Conservation (phyloP, 2,113 vertebrate species). For the Nestor notabilis region DNA sequence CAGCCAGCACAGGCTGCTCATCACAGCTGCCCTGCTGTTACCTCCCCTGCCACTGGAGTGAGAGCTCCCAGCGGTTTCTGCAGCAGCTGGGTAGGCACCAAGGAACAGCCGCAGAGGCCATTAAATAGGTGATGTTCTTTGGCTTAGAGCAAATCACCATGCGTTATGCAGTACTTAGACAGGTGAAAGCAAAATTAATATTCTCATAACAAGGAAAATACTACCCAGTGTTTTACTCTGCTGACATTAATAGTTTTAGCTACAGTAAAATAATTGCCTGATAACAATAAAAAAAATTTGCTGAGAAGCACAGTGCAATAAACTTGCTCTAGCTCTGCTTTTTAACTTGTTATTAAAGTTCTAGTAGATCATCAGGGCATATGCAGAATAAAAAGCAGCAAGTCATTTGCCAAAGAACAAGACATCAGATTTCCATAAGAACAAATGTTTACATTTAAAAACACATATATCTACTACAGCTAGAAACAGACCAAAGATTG, state of each 20-base stretch:
- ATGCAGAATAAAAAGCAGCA: neutral
- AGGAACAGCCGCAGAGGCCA: neutral
- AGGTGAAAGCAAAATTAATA: neutral
- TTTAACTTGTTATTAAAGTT: neutral
- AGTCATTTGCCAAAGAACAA: neutral
- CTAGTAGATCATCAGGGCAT: neutral
- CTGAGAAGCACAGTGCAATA: neutral
- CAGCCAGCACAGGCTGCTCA: neutral
- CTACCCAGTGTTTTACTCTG: neutral
- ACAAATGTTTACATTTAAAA: neutral
- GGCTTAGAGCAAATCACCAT: neutral
- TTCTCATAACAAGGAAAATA: neutral
- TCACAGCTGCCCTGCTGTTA: neutral
- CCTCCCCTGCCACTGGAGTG: neutral
- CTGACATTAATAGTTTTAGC: neutral
- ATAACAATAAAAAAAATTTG: neutral
- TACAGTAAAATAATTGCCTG: neutral
- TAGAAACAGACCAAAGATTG: neutral
- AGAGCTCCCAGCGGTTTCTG: neutral
- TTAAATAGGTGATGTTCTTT: neutral
- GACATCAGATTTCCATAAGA: neutral
- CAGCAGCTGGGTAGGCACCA: neutral
- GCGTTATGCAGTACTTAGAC: neutral
- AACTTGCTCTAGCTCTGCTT: neutral
- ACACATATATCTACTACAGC: neutral